Evolutionary conservation across 2,797 vertebrate genomes (phyloP).

Genomic region (Mionectes olivaceus): DNA sequence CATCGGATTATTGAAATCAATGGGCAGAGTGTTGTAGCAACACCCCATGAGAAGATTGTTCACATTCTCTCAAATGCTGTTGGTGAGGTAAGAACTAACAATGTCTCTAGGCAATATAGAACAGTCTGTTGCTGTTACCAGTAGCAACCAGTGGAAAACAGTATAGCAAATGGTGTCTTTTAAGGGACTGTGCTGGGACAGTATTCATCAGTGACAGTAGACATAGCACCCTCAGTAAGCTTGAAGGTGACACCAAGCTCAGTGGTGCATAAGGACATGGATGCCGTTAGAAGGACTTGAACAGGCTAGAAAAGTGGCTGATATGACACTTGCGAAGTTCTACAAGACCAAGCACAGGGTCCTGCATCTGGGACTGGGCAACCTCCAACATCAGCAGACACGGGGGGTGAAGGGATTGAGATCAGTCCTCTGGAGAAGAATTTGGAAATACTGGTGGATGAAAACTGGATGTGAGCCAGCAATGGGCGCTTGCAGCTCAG

Average conservation of each 20-base stretch:
- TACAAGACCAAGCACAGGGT: neutral
- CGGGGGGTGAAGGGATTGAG: neutral
- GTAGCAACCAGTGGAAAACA: neutral
- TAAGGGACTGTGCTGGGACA: neutral
- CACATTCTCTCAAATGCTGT: conserved; percentile 95
- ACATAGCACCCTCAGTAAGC: neutral
- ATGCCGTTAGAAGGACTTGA: neutral
- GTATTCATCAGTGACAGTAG: neutral
- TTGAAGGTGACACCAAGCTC: neutral
- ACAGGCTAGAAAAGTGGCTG: neutral
- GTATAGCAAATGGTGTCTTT: neutral
- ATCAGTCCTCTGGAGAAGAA: neutral
- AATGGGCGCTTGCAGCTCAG: neutral
- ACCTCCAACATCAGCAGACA: rapidly evolving
- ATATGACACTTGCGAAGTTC: neutral
- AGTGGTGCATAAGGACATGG: neutral
- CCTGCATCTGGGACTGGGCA: neutral
- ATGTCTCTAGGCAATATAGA: no score
- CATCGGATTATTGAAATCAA: conserved; percentile 98
- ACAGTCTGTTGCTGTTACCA: neutral
- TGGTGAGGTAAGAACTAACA: conserved; percentile 88
- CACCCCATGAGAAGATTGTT: conserved; percentile 95
- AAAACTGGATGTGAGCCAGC: neutral
- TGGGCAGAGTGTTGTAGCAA: conserved; percentile 95
- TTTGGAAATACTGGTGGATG: neutral